Percentiles rank a stretch among this genome's conserved stretches.
Conservation (phyloP, 2,797 vertebrate species). For the Melanotaenia pygmaea region DNA sequence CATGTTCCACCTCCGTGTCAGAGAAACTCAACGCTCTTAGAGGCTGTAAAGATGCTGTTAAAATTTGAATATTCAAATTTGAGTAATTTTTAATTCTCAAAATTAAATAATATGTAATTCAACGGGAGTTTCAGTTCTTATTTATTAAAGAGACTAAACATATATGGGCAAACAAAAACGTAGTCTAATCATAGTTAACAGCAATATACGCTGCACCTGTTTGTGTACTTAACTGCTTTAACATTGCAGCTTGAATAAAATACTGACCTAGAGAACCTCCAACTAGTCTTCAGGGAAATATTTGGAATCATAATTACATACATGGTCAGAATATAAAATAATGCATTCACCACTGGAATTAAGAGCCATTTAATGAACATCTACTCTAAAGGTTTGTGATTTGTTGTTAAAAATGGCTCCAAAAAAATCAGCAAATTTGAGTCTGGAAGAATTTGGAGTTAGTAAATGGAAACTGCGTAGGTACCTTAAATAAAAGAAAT, state of each 20-base stretch:
- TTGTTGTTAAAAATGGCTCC: not conserved
- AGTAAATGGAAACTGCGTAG: not conserved
- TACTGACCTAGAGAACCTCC: not conserved
- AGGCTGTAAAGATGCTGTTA: not conserved
- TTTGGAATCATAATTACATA: not conserved
- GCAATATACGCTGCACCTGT: not conserved
- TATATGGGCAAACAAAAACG: not conserved
- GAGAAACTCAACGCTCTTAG: too few relatives aligned
- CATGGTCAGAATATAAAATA: not conserved
- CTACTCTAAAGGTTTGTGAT: not conserved
- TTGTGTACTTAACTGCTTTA: not conserved
- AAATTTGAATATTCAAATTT: not conserved
- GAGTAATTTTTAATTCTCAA: too few relatives aligned
- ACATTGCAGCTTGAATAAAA: not conserved
- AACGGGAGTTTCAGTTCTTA: not conserved
- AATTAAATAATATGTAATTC: not conserved
- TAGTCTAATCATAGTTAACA: not conserved
- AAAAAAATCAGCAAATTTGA: not conserved
- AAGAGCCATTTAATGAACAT: not conserved
- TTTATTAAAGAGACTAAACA: not conserved
- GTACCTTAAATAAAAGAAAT: not conserved
- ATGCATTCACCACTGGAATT: not conserved
- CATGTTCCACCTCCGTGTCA: not conserved
- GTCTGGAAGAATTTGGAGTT: not conserved
- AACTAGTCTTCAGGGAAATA: not conserved